Evolutionary conservation across 2,797 vertebrate genomes (phyloP).

Genomic region (Enteromius radiatus): DNA sequence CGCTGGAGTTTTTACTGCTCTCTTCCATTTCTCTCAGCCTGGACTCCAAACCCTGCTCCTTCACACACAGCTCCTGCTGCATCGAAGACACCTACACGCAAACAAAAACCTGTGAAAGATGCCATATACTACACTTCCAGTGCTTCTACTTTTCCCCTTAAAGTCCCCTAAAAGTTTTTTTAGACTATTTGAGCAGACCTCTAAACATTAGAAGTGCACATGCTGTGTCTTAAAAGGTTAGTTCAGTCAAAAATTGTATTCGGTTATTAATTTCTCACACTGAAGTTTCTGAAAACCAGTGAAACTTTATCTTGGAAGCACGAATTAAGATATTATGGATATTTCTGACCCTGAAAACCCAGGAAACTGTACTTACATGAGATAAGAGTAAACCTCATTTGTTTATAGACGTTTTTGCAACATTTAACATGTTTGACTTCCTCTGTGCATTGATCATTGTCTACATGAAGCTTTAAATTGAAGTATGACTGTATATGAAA

Average conservation of each 20-base stretch:
- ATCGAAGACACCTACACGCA: slow-evolving; percentile 83
- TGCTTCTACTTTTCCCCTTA: not conserved
- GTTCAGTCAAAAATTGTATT: not conserved
- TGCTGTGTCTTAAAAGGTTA: not conserved
- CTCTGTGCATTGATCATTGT: too few species aligned
- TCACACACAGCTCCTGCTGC: slow-evolving; percentile 87
- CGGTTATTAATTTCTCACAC: not conserved
- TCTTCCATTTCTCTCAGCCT: slow-evolving; percentile 88
- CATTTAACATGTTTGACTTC: too few species aligned
- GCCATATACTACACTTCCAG: not conserved
- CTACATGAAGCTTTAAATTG: too few species aligned
- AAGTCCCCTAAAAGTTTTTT: not conserved
- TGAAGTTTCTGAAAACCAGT: not conserved
- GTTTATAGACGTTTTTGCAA: too few species aligned
- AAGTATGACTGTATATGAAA: not conserved
- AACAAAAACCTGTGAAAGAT: not conserved
- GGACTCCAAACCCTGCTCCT: slow-evolving; percentile 83
- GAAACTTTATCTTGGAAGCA: not conserved
- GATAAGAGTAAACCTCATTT: not conserved
- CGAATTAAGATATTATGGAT: not conserved
- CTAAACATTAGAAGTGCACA: not conserved
- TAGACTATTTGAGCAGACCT: too few species aligned
- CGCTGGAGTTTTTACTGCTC: slow-evolving; percentile 77
- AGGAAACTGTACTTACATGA: not conserved
- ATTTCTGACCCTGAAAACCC: not conserved